Conservation (phyloP, 1,140 invertebrate genomes). For the Brachionus paranguensis region DNA sequence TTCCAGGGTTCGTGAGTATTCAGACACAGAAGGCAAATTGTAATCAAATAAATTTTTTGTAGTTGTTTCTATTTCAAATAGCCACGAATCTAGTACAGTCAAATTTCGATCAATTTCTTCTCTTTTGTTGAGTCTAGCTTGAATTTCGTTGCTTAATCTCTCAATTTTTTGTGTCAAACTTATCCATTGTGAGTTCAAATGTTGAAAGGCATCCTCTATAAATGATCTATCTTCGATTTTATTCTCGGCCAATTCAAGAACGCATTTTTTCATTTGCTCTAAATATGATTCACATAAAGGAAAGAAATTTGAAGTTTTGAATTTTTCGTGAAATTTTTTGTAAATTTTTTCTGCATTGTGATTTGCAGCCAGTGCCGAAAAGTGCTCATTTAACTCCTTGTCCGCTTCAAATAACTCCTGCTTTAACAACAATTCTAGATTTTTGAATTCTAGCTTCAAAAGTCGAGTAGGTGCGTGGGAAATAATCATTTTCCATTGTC, state of each 20-base stretch:
- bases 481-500: constrained; percentile 36
- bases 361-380: neutral
- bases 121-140: neutral
- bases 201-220: constrained; percentile 8
- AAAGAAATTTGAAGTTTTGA: constrained; percentile 26
- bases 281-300: constrained; percentile 10
- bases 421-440: neutral
- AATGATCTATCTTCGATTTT: neutral
- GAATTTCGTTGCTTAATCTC: neutral
- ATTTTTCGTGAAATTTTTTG: neutral
- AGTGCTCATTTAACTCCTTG: neutral
- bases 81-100: neutral
- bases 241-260: neutral
- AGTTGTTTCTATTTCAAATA: neutral
- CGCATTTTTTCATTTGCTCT: constrained; percentile 8
- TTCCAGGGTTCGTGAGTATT: neutral
- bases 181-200: neutral
- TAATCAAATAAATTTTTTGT: neutral
- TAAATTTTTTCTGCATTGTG: neutral
- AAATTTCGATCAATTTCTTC: neutral
- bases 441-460: constrained; percentile 26
- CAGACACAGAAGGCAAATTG: neutral
- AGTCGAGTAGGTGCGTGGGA: constrained; percentile 16
- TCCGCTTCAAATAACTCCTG: constrained; percentile 12
- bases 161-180: neutral